phyloP scores from a whole-genome alignment of 2,113 vertebrate species.

The Asarcornis scutulata region DNA sequence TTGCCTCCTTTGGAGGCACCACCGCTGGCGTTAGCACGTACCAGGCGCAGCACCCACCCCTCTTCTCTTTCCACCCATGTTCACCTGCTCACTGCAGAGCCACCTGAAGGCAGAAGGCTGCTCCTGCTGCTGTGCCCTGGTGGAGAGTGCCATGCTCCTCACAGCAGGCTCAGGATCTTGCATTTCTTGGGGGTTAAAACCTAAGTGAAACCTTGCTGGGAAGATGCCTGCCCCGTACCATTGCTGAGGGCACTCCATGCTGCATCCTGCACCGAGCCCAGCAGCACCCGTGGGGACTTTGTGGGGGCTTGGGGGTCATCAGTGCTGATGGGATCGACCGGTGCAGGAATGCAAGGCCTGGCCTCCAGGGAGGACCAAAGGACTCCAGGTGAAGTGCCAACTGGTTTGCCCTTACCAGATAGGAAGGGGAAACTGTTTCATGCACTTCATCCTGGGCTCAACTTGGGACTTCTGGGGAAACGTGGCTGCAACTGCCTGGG shows the following conservation, averaged over 20 bases:
- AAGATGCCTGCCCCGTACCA: not conserved
- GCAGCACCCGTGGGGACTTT: not conserved
- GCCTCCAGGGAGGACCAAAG: not conserved
- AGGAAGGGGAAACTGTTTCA: not conserved
- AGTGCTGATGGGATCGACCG: fast-evolving
- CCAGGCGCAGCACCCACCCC: not conserved
- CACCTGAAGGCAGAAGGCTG: not conserved
- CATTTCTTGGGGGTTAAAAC: not conserved
- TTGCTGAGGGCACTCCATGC: not conserved
- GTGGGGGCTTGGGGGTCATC: not conserved
- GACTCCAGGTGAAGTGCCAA: not conserved
- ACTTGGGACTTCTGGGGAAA: not conserved
- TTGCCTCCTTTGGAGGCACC: not conserved
- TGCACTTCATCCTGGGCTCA: not conserved
- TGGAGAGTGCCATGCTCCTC: not conserved
- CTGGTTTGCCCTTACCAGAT: not conserved
- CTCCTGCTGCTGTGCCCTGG: not conserved
- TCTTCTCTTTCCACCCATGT: not conserved
- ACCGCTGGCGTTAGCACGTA: not conserved
- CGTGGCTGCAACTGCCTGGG: not conserved
- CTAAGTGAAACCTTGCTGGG: not conserved
- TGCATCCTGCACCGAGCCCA: not conserved
- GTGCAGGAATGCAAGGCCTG: not conserved
- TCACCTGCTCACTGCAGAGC: not conserved
- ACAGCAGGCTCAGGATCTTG: not conserved